A percentile compares a stretch with the other conserved stretches of the same genome.
Evolutionary conservation across 2,113 vertebrate genomes (phyloP).

Genomic region (Butorides virescens): DNA sequence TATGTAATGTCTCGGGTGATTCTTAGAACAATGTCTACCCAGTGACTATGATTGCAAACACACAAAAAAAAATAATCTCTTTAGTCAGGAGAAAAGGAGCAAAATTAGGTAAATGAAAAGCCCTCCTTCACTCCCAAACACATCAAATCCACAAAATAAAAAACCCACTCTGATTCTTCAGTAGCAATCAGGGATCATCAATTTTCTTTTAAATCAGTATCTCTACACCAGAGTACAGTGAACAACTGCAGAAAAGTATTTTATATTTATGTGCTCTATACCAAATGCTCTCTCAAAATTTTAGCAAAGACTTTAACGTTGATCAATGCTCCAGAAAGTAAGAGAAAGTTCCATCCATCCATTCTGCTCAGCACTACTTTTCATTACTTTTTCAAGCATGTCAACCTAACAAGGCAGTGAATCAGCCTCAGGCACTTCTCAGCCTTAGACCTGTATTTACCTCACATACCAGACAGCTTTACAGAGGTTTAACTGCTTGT

Average conservation of each 20-base stretch:
- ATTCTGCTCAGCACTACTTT: not conserved
- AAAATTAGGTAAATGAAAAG: not conserved
- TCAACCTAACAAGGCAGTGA: not conserved
- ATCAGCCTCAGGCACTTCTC: not conserved
- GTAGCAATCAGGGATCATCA: not conserved
- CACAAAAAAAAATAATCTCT: not conserved
- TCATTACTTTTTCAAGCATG: not conserved
- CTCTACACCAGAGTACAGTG: not conserved
- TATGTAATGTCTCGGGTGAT: not conserved
- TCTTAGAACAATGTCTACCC: not conserved
- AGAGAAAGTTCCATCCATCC: not conserved
- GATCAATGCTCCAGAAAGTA: not conserved
- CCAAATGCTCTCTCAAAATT: not conserved
- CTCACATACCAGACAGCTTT: not conserved
- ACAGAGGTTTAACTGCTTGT: not conserved
- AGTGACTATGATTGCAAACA: not conserved
- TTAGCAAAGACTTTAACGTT: not conserved
- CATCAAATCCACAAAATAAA: not conserved
- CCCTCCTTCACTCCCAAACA: not conserved
- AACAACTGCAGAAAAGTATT: not conserved
- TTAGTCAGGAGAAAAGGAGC: not conserved
- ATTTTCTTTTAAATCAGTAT: not conserved
- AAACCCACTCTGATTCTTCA: not conserved
- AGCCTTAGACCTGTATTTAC: not conserved
- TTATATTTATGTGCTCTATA: not conserved